These are phyloP conservation scores for Amorpha juglandis DNA, from an alignment of 2,888 invertebrate species.

Conservation along the genomic window DNA sequence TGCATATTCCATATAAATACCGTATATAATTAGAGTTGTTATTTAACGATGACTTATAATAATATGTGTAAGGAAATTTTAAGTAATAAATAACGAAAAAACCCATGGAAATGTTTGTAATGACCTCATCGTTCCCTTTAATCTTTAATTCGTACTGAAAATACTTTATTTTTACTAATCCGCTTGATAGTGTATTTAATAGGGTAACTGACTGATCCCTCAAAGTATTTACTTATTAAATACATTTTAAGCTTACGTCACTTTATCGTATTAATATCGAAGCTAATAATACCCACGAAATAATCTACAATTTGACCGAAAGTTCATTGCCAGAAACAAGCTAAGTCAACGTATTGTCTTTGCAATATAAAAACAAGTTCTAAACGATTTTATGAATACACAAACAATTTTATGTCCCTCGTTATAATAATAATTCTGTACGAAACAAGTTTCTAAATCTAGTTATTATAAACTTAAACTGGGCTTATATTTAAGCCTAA, in stretches of 20 bases:
- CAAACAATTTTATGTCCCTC: slow-evolving; percentile 2
- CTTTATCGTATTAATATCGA: not conserved
- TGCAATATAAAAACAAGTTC: slow-evolving; percentile 18
- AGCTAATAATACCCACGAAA: not conserved
- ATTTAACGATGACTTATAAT: no score
- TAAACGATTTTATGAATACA: not conserved
- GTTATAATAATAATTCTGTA: not conserved
- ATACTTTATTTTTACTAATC: no score
- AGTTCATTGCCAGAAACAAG: slow-evolving; percentile 11
- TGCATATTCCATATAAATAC: no score
- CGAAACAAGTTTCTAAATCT: not conserved
- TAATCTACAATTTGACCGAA: slow-evolving; percentile 10
- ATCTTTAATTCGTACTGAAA: no score
- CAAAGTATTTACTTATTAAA: not conserved
- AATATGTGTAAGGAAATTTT: no score
- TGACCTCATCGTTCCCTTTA: no score
- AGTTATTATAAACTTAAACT: not conserved
- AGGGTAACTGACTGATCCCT: no score
- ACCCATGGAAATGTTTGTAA: no score
- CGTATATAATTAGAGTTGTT: no score
- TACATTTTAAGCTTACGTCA: not conserved
- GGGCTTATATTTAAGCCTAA: not conserved
- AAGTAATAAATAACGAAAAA: no score
- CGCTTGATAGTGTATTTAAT: no score
- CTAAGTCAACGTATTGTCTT: slow-evolving; percentile 19